These are phyloP conservation scores for Formica exsecta DNA, from an alignment of 1,140 invertebrate species.

Conservation along the genomic window DNA sequence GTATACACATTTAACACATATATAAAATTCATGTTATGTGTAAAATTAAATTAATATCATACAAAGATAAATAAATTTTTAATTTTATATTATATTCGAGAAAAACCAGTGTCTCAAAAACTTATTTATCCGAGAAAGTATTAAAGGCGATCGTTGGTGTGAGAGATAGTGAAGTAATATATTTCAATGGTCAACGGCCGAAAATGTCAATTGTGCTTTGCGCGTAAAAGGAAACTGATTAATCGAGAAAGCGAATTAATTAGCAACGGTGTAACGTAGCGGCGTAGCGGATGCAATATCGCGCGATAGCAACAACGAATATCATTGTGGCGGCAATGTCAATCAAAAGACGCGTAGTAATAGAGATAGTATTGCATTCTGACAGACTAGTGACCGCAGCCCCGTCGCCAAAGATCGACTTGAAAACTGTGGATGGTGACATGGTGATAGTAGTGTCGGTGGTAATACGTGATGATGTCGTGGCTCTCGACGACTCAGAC, in stretches of 20 bases:
- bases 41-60: too few relatives aligned
- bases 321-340: slow-evolving; percentile 29
- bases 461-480: slow-evolving; percentile 71
- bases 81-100: background rate
- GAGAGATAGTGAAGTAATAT: slow-evolving; percentile 21
- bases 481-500: slow-evolving; percentile 84
- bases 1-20: background rate
- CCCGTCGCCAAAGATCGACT: slow-evolving; percentile 78
- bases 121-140: too few relatives aligned
- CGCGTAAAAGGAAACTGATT: slow-evolving; percentile 18
- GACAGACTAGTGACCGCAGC: slow-evolving; percentile 82
- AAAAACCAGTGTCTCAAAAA: background rate
- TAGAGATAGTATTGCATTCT: slow-evolving; percentile 77
- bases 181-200: slow-evolving; percentile 14
- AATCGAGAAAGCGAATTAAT: slow-evolving; percentile 57
- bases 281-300: background rate
- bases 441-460: slow-evolving; percentile 60
- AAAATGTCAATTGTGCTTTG: slow-evolving; percentile 62
- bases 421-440: slow-evolving; percentile 88
- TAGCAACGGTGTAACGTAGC: background rate
- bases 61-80: background rate
- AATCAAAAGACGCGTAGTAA: slow-evolving; percentile 51
- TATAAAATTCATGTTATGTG: too few relatives aligned
- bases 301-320: slow-evolving; percentile 13
- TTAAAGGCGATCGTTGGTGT: slow-evolving; percentile 49